Evolutionary conservation across 2,113 vertebrate species (phyloP), one percentile per base, ranked within the genome.

Genomic region (Psophia crepitans): DNA sequence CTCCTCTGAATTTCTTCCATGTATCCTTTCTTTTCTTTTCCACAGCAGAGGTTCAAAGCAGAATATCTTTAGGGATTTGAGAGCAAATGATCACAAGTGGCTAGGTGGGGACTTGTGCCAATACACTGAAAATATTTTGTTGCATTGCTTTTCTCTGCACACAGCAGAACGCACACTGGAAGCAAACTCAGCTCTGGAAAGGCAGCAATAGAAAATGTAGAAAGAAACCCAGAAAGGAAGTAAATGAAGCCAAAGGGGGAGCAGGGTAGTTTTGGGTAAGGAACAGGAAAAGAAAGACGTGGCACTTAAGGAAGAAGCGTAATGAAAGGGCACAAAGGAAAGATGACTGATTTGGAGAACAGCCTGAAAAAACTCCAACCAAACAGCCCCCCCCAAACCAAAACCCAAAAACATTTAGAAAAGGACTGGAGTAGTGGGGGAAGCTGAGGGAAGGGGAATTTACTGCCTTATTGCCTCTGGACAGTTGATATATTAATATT

Each of bases 161-260:
- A 92, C 65, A 88, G 88, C 89, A 61, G 60, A 96, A 88, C 2
- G 7, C 92, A 39, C 65, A 24, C 83, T 95, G 97, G 86, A 97
- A 96, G 69, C 73, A 87, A 96, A 93, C 89, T 91, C 84, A 23
- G 89, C 91, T 93, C 77, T 89, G 96, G 92, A 90, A 94, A 93
- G 58, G 88, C 90, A 95, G 87, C 89, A 90, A 87, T 90, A 96
- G 93, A 96, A 91, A 96, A 96, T 85, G 91, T 83, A 85, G 80
- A 93, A 95, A 96, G 84, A 95, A 93, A 96, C 74, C 74, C 82
- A 93, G 96, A 94, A 97, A 93, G 94, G 93, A 96, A 95, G 93
- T 95, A 57, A 30, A 87, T 70, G 64, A 79, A 89, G 87, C 89
- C 58, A 70, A 86, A 90, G 68, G 75, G 96, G 93, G 90, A 85